Conservation (phyloP, 2,113 vertebrate species). For the Myiozetetes cayanensis region DNA sequence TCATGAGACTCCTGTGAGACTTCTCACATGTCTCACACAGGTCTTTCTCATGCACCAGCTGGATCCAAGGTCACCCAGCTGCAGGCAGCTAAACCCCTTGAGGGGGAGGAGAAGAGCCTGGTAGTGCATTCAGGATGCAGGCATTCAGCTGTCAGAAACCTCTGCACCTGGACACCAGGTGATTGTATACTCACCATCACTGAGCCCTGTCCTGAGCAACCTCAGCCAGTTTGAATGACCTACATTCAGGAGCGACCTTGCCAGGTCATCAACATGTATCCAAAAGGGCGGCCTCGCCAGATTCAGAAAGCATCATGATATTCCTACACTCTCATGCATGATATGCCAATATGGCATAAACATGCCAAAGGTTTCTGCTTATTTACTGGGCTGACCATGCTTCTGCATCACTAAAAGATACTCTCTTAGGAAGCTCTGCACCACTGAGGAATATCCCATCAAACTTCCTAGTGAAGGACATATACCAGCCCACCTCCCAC, state of each 20-base stretch:
- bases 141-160: background rate
- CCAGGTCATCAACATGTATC: background rate
- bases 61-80: background rate
- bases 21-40: background rate
- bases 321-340: background rate
- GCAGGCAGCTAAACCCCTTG: background rate
- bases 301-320: accelerated
- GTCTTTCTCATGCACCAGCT: background rate
- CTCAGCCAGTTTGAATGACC: background rate
- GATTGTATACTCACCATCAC: background rate
- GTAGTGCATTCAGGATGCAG: background rate
- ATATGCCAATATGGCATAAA: background rate
- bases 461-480: background rate
- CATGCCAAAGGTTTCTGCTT: background rate
- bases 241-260: background rate
- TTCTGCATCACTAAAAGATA: background rate
- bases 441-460: background rate
- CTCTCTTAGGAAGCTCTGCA: background rate
- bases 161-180: background rate
- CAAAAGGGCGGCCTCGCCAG: background rate
- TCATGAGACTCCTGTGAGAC: background rate
- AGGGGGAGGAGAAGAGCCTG: background rate
- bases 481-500: background rate
- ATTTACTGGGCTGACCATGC: background rate
- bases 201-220: accelerated